These are phyloP conservation scores for Smittia sp. DNA, from an alignment of 2,888 invertebrate genomes.

Conservation along the genomic window DNA sequence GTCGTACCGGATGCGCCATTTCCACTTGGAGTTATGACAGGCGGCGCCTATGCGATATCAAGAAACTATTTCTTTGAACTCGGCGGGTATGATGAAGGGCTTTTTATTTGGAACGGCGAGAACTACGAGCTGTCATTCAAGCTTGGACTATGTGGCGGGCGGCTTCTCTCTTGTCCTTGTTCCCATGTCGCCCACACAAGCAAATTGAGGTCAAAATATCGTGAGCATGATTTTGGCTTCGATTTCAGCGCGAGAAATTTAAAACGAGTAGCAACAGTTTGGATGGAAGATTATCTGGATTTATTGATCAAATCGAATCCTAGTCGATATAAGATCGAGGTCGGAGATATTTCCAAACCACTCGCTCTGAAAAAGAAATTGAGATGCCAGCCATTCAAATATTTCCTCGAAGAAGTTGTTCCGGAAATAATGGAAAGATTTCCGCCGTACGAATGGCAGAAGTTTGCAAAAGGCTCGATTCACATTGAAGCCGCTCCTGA, in stretches of 20 bases:
- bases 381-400: constrained; percentile 86
- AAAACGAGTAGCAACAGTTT: constrained; percentile 89
- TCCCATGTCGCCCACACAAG: constrained; percentile 63
- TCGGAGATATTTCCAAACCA: constrained; percentile 68
- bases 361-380: constrained; percentile 69
- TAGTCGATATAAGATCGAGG: not conserved
- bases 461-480: not conserved
- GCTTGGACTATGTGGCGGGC: constrained; percentile 95
- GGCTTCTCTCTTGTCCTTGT: constrained; percentile 90
- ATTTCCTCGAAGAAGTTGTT: constrained; percentile 92
- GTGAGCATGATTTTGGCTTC: not conserved
- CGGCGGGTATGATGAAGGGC: not conserved
- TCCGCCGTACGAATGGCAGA: not conserved
- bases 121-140: constrained; percentile 98
- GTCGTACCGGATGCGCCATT: constrained; percentile 24
- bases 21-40: not conserved
- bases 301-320: not conserved
- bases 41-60: not conserved
- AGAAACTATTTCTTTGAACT: constrained; percentile 57
- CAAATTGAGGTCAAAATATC: not conserved
- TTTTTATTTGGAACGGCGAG: constrained; percentile 58
- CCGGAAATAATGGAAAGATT: constrained; percentile 60
- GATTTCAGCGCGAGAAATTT: constrained; percentile 65
- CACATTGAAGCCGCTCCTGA: not conserved
- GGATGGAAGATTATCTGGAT: constrained; percentile 97